Base-by-base conservation (phyloP, 2,797 vertebrate species). In the Pyrocephalus nanus region DNA sequence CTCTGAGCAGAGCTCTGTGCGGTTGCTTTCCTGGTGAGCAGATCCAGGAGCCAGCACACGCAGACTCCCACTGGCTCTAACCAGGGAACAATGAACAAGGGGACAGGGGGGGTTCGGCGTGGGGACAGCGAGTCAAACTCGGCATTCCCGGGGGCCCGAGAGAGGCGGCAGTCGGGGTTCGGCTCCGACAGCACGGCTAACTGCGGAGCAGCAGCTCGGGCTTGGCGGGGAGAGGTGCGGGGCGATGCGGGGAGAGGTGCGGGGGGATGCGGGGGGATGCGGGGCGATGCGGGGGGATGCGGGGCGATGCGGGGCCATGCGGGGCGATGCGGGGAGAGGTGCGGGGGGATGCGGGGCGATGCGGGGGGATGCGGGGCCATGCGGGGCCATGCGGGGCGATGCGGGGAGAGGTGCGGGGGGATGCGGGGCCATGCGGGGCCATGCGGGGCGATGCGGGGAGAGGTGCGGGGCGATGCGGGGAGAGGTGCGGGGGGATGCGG, bases 121-220 rank as follows among this genome's bases (percentile, higher is more conserved):
- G 73, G 51, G 65, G 75, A 27, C 58, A 26, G 65, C 62, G n/a
- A 0, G 19, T 12, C 34, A 0, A 22, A 26, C 66, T 36, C 15
- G 13, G 38, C 16, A 54, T 8, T 23, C 30, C 50, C 5, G 21
- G 25, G 22, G 47, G 32, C 10, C 21, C 6, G 25, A 1, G 29
- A 4, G 62, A 2, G 48, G n/a, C 55, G 13, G 27, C 30, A 3
- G 7, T 0, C 17, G 14, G 7, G 38, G 23, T 1, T 45, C 19
- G 38, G 75, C 60, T 34, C 27, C 19, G 1, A 1, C 32, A 45
- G 58, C 67, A 0, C 18, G 43, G 67, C 2, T 3, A 2, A 0
- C 15, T 0, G 25, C 0, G 25, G 30, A 22, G 36, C 36, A 9
- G 75, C 51, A 4, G 4, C 2, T 2, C 1, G 45, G 38, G 60